These are phyloP conservation scores for Gopherus evgoodei DNA, from an alignment of 2,113 vertebrate species.

Conservation along the genomic window DNA sequence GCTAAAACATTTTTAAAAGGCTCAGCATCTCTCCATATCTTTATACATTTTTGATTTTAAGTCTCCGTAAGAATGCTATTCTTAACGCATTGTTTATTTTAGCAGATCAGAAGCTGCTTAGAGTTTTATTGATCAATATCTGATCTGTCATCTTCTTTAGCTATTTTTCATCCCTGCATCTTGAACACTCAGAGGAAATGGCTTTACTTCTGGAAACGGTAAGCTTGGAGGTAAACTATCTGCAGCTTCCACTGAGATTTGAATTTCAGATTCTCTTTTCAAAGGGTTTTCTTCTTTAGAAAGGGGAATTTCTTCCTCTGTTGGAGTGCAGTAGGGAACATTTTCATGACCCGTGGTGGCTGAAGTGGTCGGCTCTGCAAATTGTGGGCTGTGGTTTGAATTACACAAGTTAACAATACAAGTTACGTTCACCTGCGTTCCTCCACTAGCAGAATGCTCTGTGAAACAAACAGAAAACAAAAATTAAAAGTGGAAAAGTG, in stretches of 20 bases:
- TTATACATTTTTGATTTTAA: background rate
- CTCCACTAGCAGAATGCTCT: constrained; percentile 50
- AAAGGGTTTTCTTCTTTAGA: constrained; percentile 72
- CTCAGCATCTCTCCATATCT: background rate
- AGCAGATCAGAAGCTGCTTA: background rate
- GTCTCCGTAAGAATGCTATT: background rate
- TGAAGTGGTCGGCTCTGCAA: constrained; percentile 36
- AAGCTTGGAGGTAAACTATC: constrained; percentile 39
- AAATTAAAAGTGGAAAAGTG: background rate
- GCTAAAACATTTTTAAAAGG: background rate
- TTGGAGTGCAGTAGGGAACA: background rate
- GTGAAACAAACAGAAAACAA: constrained; percentile 17
- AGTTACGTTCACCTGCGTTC: constrained; percentile 74
- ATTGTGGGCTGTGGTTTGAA: constrained; percentile 54
- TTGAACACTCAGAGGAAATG: constrained; percentile 57
- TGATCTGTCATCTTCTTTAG: background rate
- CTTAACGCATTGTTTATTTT: background rate
- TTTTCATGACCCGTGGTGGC: rapidly evolving
- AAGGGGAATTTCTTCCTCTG: constrained; percentile 55
- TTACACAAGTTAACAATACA: constrained; percentile 74
- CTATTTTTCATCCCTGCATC: constrained; percentile 63
- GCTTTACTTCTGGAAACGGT: constrained; percentile 37
- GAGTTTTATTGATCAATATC: background rate
- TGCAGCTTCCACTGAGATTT: background rate
- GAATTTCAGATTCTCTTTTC: constrained; percentile 2